Base-by-base conservation (phyloP, 2,797 vertebrate species). In the Acanthurus lineatus region DNA sequence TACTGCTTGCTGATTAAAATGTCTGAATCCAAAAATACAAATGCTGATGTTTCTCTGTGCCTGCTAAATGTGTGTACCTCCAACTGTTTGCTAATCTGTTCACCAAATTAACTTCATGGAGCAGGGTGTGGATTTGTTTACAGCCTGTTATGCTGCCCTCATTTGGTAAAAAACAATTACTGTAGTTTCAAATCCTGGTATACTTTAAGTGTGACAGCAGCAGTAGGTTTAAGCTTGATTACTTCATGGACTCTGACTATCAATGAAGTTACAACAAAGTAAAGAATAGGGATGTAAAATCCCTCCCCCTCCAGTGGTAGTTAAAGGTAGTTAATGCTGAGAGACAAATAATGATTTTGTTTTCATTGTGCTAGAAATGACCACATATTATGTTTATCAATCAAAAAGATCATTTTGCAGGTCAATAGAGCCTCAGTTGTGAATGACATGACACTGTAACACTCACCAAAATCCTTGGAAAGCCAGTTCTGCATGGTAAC, bases 1-100 rank as follows among this genome's bases (percentile, higher is more conserved):
- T 16, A 17, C 0, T 10, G 42, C 10, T 17, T 28, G 11, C 52
- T n/a, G 22, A 38, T 53, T 17, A 38, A 19, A 40, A 47, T n/a
- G 17, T 5, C 1, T 49, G 0, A 16, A 49, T 14, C 32, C 32
- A 7, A 61, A 48, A 57, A 69, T 47, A 68, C 7, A 2, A 72
- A 16, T 69, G 44, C 48, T 52, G 52, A 71, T 38, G 12, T 68
- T 22, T 12, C 12, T 2, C 0, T 1, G 16, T 44, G 12, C 53
- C 35, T 49, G 51, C 56, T 73, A 35, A 47, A 45, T 76, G 61
- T 68, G 16, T 47, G 65, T 60, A 67, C 16, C 22, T n/a, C 15
- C 12, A 38, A 52, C 10, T 10, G 5, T 47, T 52, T 65, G 20
- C 22, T 0, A 22, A 42, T n/a, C 53, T 0, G 20, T 60, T 42